Conservation (phyloP, 2,113 vertebrate genomes). For the Canis aureus region DNA sequence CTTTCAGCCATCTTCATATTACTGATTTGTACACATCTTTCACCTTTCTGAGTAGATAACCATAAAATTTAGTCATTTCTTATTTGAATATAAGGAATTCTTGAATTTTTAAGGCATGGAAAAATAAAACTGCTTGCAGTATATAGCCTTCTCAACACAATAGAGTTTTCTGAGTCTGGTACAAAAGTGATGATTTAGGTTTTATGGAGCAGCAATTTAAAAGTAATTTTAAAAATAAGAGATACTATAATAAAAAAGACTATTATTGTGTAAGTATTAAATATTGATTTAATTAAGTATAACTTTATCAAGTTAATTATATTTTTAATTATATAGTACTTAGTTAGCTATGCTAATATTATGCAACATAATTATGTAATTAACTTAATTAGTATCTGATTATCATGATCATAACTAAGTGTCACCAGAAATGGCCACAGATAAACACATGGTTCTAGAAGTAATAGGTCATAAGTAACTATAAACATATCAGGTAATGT, state of each 20-base stretch:
- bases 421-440: background rate
- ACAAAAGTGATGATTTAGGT: background rate
- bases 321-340: background rate
- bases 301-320: background rate
- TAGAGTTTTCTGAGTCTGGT: background rate
- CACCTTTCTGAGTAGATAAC: background rate
- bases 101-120: background rate
- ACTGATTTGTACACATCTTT: background rate
- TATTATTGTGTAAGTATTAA: background rate
- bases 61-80: background rate
- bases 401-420: background rate
- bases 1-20: background rate
- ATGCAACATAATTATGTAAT: background rate
- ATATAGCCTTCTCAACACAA: background rate
- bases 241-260: background rate
- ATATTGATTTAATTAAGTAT: slow-evolving; percentile 15
- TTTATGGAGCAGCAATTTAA: background rate
- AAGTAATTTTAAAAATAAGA: slow-evolving; percentile 36
- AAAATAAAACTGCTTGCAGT: background rate
- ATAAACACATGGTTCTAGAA: background rate
- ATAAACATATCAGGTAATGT: background rate
- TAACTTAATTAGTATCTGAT: background rate
- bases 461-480: background rate
- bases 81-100: background rate
- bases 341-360: slow-evolving; percentile 11